These are phyloP conservation scores for Amphiprion ocellaris DNA, from an alignment of 2,113 vertebrate species.

Conservation along the genomic window DNA sequence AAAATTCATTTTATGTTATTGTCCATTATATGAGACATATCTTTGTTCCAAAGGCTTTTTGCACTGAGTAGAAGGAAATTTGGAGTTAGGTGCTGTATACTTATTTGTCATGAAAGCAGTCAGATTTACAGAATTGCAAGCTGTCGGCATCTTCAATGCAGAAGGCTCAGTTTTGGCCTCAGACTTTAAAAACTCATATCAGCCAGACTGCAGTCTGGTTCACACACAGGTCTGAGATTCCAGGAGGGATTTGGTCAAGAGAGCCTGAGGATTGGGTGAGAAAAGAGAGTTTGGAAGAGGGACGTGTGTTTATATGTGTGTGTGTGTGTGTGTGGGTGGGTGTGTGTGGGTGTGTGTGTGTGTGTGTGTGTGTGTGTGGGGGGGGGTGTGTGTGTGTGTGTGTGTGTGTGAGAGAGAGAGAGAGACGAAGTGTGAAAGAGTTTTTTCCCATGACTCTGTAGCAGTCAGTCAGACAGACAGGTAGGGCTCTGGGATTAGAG, in stretches of 20 bases:
- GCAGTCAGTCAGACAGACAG: constrained; percentile 57
- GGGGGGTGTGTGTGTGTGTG: neutral
- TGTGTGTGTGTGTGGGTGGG: no score
- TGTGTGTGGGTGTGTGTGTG: constrained; percentile 29
- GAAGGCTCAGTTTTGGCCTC: constrained; percentile 21
- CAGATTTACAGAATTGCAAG: neutral
- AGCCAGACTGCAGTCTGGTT: constrained; percentile 52
- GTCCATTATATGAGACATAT: neutral
- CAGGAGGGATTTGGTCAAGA: constrained; percentile 74
- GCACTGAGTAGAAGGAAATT: no score
- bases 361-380: neutral
- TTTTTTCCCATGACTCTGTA: constrained; percentile 58
- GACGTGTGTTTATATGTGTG: constrained; percentile 10
- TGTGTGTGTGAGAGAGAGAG: neutral
- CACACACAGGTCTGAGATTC: constrained; percentile 79
- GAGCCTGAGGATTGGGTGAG: constrained; percentile 52
- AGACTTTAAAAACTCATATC: constrained; percentile 40
- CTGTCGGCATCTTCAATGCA: constrained; percentile 15
- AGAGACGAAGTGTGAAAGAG: constrained; percentile 8
- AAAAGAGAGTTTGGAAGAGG: constrained; percentile 15
- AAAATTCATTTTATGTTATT: no score
- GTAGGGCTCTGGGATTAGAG: constrained; percentile 58
- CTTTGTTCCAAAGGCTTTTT: neutral
- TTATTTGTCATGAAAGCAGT: constrained; percentile 9
- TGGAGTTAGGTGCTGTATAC: no score